Percentiles rank a stretch among this genome's conserved stretches.
These are phyloP conservation scores for Mesochorus sp. DNA, from an alignment of 2,888 invertebrate species.

Conservation along the genomic window DNA sequence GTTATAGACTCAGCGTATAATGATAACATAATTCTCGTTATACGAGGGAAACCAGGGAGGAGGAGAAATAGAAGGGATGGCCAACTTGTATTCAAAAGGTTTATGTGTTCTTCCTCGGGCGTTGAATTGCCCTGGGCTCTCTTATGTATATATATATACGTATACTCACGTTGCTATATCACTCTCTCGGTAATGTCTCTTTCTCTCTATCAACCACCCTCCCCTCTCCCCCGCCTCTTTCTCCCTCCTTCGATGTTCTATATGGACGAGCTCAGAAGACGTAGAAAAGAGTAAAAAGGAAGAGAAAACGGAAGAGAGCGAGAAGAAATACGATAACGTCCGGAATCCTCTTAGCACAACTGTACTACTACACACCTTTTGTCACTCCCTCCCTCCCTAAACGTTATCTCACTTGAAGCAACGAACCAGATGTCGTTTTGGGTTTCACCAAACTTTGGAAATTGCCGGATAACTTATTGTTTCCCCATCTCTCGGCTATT, in stretches of 20 bases:
- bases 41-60: constrained; percentile 45
- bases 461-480: not conserved
- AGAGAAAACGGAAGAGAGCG: constrained; percentile 9
- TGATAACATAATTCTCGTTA: constrained; percentile 53
- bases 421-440: constrained; percentile 58
- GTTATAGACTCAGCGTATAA: constrained; percentile 46
- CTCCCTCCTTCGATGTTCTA: not conserved
- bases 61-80: not conserved
- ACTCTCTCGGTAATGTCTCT: not conserved
- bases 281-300: constrained; percentile 11
- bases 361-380: no score
- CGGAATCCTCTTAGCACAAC: constrained; percentile 68
- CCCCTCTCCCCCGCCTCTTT: not conserved
- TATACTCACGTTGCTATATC: not conserved
- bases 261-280: not conserved
- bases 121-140: constrained; percentile 36
- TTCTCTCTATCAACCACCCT: not conserved
- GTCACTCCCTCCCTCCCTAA: constrained; percentile 43
- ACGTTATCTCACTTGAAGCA: constrained; percentile 61
- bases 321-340: constrained; percentile 66
- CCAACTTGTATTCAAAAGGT: constrained; percentile 47
- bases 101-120: constrained; percentile 29
- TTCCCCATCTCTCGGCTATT: no score
- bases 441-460: constrained; percentile 44
- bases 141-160: not conserved